Conservation (phyloP, 2,797 vertebrate genomes). For the Lerista edwardsae region DNA sequence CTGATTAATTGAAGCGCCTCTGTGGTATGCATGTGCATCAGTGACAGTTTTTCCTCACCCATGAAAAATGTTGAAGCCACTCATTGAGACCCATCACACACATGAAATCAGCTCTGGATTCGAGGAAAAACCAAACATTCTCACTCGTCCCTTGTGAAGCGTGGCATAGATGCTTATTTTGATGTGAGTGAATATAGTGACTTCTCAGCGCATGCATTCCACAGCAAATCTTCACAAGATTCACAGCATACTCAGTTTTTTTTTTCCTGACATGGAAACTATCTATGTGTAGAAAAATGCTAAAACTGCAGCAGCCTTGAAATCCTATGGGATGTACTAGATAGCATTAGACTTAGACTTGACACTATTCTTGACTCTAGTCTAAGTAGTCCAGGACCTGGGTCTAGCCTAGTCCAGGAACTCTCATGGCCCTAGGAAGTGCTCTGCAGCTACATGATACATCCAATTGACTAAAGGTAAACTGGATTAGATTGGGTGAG, state of each 20-base stretch:
- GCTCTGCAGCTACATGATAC: too few relatives aligned
- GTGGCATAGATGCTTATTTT: background rate
- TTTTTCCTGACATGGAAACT: background rate
- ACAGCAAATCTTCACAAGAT: background rate
- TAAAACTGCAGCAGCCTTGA: background rate
- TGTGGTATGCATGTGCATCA: conserved; percentile 16
- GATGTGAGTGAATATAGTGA: background rate
- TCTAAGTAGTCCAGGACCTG: too few relatives aligned
- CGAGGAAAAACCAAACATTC: background rate
- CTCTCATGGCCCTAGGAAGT: too few relatives aligned
- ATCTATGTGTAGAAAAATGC: background rate
- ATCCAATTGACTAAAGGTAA: too few relatives aligned
- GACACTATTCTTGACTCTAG: too few relatives aligned
- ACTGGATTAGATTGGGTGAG: too few relatives aligned
- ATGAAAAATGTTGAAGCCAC: background rate
- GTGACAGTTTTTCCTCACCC: background rate
- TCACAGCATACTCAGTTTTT: background rate
- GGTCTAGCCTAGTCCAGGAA: too few relatives aligned
- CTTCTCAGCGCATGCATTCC: background rate
- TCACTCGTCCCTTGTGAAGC: background rate
- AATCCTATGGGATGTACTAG: too few relatives aligned
- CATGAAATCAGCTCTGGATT: background rate
- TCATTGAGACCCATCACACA: background rate
- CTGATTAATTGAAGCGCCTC: conserved; percentile 46
- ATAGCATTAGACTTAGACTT: too few relatives aligned